Base-by-base conservation (phyloP, 2,113 vertebrate genomes). In the Podiceps cristatus region DNA sequence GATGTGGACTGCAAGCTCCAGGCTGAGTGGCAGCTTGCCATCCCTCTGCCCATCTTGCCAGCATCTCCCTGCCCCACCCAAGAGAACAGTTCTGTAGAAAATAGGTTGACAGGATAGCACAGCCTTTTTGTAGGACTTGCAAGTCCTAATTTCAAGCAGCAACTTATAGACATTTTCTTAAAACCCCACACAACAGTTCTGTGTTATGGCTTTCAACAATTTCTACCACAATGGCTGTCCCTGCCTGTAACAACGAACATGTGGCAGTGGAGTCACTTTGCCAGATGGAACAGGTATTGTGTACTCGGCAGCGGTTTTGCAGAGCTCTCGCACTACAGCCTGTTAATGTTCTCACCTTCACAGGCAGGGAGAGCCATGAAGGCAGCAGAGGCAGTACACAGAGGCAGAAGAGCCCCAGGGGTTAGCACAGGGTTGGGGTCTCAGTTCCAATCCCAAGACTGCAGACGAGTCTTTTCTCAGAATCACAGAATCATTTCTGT, bases 11-110 rank as follows among this genome's bases (percentile, higher is more conserved):
- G 52, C 68, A 37, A 81, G 95, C 97, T 96, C 60, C 74, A 90
- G 93, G 96, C 96, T 74, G 81, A 88, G 88, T 94, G 94, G 97
- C 97, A 97, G 94, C 92, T 93, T 98, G 97, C 96, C 96, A 97
- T 96, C 96, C 96, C 97, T 97, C 97, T 97, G 95, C 81, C 93
- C 84, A 93, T 56, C 78, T 76, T 95, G 88, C 93, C 94, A 95
- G 79, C 66, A 81, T 95, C 96, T 93, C 96, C 78, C 77, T 56
- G 75, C 84, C 94, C 91, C 94, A 91, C 95, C 85, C 92, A 68
- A 69, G 94, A 96, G 96, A 91, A 50, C 24, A 27, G 55, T 58
- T 82, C 89, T 62, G 81, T 74, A 78, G 82, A 92, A 94, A 97
- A 97, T 59, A 92, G 29, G 74, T 93, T 95, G 91, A 91, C 68